Evolutionary conservation across 1,140 invertebrate species (phyloP), one percentile per base, ranked within the genome.

Genomic region (Bilobella aurantiaca): DNA sequence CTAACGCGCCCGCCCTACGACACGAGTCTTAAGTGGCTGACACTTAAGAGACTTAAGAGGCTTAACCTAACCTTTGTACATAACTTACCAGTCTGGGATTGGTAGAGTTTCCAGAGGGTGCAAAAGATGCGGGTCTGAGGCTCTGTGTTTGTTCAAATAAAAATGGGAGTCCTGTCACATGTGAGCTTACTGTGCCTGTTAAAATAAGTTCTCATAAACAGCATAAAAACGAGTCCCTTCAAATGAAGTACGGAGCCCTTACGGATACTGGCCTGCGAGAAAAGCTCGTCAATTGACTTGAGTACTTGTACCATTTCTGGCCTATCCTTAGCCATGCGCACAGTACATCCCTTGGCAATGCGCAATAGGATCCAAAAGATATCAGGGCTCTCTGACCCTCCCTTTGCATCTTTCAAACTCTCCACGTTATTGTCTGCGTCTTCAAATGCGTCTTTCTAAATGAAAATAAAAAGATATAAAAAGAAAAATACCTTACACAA

Each of bases 301-400:
- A 82, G 78, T 0, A 86, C 83, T 31, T 76, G 62, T 29, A 80
- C 79, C 85, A 87, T 87, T 73, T 85, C 81, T 1, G 86, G 86
- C 57, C 86, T 75, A 66, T 85, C 79, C 73, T 80, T 80, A 14
- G 84, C 78, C 61, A 75, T 71, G 66, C 74, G 76, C 64, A 78
- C 76, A 21, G 83, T 79, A 72, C 86, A 87, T 66, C 74, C 72
- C 69, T 82, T 81, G 1, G 85, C 86, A 30, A 87, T 74, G 27
- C 77, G 65, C 5, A 86, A 77, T 5, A 88, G 76, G 63, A 80
- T 78, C 12, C 71, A 70, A 74, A 82, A 87, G 62, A 82, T 78
- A 63, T 78, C 75, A n/a, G 77, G 75, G n/a, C 79, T 75, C 32
- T 80, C 79, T 16, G 74, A 67, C 34, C 78, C 79, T 25, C 79